Percentiles rank a stretch among this genome's conserved stretches.
Evolutionary conservation across 37 sponge, comb jelly and placozoan species (phyloP).

Genomic region (Hexactinellida sp.): DNA sequence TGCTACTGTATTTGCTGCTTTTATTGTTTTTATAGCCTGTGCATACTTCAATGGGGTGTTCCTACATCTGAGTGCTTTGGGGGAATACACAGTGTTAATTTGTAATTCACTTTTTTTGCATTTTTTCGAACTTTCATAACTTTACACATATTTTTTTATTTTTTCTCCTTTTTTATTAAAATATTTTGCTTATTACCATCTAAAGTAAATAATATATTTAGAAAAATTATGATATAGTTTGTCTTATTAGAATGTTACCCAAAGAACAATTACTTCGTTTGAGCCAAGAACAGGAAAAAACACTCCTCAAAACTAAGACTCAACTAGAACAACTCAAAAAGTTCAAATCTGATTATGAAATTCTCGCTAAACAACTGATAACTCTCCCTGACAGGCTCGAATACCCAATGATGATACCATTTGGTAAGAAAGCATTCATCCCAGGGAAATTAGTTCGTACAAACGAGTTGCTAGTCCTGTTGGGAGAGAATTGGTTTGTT

Average conservation of each 20-base stretch:
- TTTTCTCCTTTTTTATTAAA: too few species aligned
- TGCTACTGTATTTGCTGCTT: too few species aligned
- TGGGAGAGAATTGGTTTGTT: constrained; percentile 93
- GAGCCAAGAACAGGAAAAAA: neutral
- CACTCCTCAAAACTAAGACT: neutral
- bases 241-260: neutral
- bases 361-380: constrained; percentile 32
- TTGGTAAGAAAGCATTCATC: constrained; percentile 66
- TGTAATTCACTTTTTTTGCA: too few species aligned
- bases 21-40: too few species aligned
- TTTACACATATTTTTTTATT: too few species aligned
- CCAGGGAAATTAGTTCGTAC: constrained; percentile 73
- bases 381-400: constrained; percentile 42
- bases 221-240: too few species aligned
- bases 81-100: too few species aligned
- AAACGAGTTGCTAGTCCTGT: constrained; percentile 69
- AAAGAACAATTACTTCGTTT: neutral
- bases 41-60: too few species aligned
- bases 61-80: too few species aligned
- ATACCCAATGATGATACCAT: constrained; percentile 43
- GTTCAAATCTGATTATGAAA: constrained; percentile 59
- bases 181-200: too few species aligned
- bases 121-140: too few species aligned
- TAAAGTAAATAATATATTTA: too few species aligned
- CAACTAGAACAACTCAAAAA: constrained; percentile 12